Base-by-base conservation (phyloP, 2,113 vertebrate genomes). In the Engystomops pustulosus region DNA sequence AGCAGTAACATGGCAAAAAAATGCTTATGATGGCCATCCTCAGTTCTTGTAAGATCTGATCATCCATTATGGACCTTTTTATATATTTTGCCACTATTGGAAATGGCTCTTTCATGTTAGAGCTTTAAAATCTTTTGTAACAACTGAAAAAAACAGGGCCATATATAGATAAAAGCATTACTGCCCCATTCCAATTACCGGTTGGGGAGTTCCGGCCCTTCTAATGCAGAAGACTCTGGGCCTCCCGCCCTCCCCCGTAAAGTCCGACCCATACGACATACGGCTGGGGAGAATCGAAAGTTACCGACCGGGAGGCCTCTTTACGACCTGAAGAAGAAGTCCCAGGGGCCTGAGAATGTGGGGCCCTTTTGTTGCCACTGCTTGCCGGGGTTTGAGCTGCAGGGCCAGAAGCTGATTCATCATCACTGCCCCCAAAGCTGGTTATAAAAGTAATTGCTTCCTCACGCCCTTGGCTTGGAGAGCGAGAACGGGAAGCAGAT, bases 371-470 rank as follows among this genome's bases (percentile, higher is more conserved):
- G 86, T 88, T 91, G 69, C 81, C 91, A 87, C 93, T 65, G 58
- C 90, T 4, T 71, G 93, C 86, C 34, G 91, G 15, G 70, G 90
- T 76, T 0, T 88, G 90, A 0, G 87, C 76, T 0, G 89, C 85
- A 0, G 90, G 90, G 0, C 90, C 88, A 0, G 94, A 87, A 0
- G 91, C 91, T 0, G 94, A 93, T 88, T 98, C 97, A 0, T 98
- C 97, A 0, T 98, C 97, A 1, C 97, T 98, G 90, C 97, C 97
- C 5, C 97, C 97, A 0, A 97, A 98, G 84, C 97, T 98, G 85
- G 97, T 98, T 90, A 98, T 99, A 90, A 98, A 98, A 3, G 96
- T 99, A 92, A 99, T 98, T 89, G 97, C 97, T 88, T 98, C 93
- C 80, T 93, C 96, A 0, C 94, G 94, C 53, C 96, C 95, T 0